Conservation (phyloP, 2,888 invertebrate species). For the Dasypogon diadema region DNA sequence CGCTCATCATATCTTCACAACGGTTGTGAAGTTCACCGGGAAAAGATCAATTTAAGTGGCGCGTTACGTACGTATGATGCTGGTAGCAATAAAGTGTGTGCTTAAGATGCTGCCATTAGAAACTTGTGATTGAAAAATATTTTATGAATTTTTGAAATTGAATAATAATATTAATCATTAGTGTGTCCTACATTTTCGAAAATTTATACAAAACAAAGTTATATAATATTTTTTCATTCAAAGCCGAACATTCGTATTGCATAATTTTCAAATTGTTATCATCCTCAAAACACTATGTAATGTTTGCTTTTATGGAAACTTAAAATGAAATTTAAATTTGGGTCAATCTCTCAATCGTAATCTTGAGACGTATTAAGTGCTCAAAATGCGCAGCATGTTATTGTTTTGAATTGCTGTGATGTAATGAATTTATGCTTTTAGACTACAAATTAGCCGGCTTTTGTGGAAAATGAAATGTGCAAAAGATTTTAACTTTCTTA, state of each 20-base stretch:
- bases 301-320: conserved; percentile 43
- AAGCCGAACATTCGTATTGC: background rate
- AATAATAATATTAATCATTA: background rate
- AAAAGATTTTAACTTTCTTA: conserved; percentile 12
- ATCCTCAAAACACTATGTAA: background rate
- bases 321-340: conserved; percentile 32
- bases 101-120: no score
- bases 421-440: conserved; percentile 6
- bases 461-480: background rate
- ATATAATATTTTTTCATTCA: background rate
- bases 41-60: background rate
- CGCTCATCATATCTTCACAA: conserved; percentile 14
- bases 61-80: background rate
- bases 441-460: conserved; percentile 40
- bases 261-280: background rate
- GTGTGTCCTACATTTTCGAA: background rate
- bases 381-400: background rate
- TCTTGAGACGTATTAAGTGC: conserved; percentile 19
- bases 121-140: no score
- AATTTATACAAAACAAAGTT: background rate
- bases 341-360: conserved; percentile 40
- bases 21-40: background rate
- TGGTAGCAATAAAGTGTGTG: no score
- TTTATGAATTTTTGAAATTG: background rate
- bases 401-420: conserved; percentile 16